A percentile compares a stretch with the other conserved stretches of the same genome.
Conservation (phyloP, 2,888 invertebrate genomes). For the Plebejus melissa region DNA sequence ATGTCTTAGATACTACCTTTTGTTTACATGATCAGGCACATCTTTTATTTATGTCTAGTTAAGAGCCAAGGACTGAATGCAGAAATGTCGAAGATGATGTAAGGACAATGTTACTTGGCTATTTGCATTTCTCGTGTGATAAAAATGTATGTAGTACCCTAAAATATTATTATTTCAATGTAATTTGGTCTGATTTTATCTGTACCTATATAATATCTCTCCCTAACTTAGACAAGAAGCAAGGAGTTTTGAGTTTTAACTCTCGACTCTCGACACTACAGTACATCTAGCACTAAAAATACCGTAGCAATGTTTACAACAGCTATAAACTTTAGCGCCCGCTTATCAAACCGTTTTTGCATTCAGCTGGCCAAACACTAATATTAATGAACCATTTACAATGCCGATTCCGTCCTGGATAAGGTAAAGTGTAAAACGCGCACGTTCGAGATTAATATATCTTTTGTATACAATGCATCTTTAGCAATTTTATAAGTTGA, state of each 20-base stretch:
- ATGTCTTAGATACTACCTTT: background rate
- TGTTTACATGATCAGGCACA: background rate
- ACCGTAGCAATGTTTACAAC: background rate
- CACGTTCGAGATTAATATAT: constrained; percentile 22
- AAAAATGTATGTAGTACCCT: too few relatives aligned
- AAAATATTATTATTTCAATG: too few relatives aligned
- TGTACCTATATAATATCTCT: too few relatives aligned
- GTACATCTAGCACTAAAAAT: background rate
- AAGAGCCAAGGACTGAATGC: background rate
- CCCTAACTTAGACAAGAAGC: too few relatives aligned
- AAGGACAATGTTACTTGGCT: background rate
- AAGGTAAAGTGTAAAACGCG: background rate
- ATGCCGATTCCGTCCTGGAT: constrained; percentile 21
- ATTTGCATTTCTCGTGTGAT: background rate
- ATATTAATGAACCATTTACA: constrained; percentile 13
- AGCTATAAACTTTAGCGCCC: background rate
- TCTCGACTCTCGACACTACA: background rate
- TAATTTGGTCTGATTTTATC: too few relatives aligned
- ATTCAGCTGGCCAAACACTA: background rate
- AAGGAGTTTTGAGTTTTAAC: background rate
- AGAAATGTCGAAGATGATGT: constrained; percentile 11
- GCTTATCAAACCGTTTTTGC: constrained; percentile 11
- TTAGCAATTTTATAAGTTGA: constrained; percentile 11
- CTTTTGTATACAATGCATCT: constrained; percentile 20
- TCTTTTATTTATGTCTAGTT: constrained; percentile 13